phyloP scores from a whole-genome alignment of 2,888 invertebrate species.

The Acronicta leporina region DNA sequence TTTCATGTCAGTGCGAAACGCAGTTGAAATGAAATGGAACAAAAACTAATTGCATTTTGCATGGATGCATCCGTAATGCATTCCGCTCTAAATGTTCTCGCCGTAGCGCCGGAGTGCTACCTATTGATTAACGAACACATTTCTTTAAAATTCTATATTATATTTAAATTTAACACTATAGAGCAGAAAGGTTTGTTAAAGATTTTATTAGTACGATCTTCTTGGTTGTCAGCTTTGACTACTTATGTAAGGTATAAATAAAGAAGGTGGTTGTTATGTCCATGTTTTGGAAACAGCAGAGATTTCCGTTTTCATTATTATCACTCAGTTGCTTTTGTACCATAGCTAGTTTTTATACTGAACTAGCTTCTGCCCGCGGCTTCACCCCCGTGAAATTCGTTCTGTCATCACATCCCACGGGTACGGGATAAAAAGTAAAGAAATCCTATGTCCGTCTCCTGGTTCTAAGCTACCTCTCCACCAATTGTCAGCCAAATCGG shows the following conservation, averaged over 20 bases:
- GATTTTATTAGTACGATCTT: not conserved
- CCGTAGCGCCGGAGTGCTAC: conserved; percentile 8
- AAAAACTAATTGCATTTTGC: conserved; percentile 56
- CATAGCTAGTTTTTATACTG: no score
- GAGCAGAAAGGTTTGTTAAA: not conserved
- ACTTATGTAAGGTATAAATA: not conserved
- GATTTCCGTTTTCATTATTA: conserved; percentile 1
- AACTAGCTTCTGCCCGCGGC: no score
- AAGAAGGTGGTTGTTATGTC: not conserved
- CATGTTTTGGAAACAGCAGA: not conserved
- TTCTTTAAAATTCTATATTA: conserved; percentile 2
- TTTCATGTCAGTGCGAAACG: conserved; percentile 35
- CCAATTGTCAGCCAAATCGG: no score
- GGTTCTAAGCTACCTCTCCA: no score
- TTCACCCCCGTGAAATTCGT: no score
- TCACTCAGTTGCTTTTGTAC: not conserved
- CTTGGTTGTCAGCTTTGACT: no score
- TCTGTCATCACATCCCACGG: no score
- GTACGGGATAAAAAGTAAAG: no score
- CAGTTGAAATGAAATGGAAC: conserved; percentile 53
- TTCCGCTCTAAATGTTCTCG: conserved; percentile 54
- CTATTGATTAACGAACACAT: conserved; percentile 34
- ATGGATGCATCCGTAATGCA: conserved; percentile 51
- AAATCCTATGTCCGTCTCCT: no score
- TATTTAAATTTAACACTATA: no score